phyloP scores from a whole-genome alignment of 2,113 vertebrate species.

The Brienomyrus longianalis region DNA sequence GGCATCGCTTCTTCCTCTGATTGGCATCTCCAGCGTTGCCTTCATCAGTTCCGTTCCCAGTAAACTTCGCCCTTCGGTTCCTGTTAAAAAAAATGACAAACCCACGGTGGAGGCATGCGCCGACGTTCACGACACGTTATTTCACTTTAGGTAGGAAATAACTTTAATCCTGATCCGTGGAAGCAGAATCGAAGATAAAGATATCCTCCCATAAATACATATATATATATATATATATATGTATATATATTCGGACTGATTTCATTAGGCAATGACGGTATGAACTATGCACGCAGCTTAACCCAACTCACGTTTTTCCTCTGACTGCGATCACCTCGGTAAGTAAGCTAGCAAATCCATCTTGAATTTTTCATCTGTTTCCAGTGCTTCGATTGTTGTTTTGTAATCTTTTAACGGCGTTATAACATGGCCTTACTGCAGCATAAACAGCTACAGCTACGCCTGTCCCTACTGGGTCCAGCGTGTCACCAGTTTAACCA shows the following conservation, averaged over 20 bases:
- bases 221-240: background rate
- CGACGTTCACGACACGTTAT: background rate
- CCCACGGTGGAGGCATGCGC: conserved; percentile 18
- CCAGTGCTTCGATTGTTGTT: background rate
- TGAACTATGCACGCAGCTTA: background rate
- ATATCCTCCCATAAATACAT: background rate
- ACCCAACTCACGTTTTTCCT: background rate
- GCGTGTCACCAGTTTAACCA: background rate
- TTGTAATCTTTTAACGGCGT: background rate
- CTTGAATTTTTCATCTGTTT: background rate
- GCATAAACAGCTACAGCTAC: background rate
- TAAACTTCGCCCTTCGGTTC: conserved; percentile 19
- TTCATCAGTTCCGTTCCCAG: conserved; percentile 20
- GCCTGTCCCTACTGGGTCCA: background rate
- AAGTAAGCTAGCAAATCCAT: background rate
- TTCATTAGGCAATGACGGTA: background rate
- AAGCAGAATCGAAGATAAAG: background rate
- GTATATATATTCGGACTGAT: background rate
- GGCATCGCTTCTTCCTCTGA: background rate
- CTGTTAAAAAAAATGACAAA: conserved; percentile 21
- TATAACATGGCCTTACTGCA: background rate
- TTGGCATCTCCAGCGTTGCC: background rate
- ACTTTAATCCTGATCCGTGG: background rate
- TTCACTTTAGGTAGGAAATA: conserved; percentile 1
- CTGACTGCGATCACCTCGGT: background rate